phyloP scores from a whole-genome alignment of 2,113 vertebrate species.

The Rhizomys pruinosus region DNA sequence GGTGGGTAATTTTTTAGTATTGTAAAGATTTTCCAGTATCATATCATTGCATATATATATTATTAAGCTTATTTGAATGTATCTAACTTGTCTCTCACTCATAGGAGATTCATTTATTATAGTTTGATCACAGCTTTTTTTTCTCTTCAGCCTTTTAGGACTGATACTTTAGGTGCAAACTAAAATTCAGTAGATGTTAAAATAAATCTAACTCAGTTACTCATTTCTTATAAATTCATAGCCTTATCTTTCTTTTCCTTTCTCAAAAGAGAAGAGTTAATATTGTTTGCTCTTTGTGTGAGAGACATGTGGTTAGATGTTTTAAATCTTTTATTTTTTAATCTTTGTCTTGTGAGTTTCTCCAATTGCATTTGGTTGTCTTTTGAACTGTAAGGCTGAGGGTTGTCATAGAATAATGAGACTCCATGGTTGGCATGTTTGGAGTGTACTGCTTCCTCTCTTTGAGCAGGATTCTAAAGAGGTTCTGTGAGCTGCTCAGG shows the following conservation, averaged over 20 bases:
- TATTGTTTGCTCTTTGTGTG: background rate
- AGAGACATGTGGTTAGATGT: background rate
- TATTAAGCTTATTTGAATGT: background rate
- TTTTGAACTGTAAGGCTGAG: slow-evolving; percentile 38
- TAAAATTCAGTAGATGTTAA: slow-evolving; percentile 31
- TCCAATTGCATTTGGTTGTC: background rate
- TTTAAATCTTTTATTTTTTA: slow-evolving; percentile 20
- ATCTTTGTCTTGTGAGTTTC: background rate
- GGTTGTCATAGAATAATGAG: background rate
- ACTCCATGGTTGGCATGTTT: background rate
- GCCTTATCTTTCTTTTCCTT: background rate
- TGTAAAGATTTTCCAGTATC: background rate
- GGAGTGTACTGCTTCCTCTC: background rate
- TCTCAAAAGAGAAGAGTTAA: background rate
- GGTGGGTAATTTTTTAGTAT: slow-evolving; percentile 29
- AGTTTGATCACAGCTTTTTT: background rate
- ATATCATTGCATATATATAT: background rate
- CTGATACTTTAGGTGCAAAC: slow-evolving; percentile 2
- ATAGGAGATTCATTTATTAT: background rate
- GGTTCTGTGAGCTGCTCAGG: background rate
- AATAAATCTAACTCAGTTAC: background rate
- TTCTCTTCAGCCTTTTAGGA: slow-evolving; percentile 9
- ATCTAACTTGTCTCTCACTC: background rate
- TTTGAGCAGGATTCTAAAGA: background rate
- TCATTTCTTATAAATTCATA: slow-evolving; percentile 27